Evolutionary conservation across 2,797 vertebrate species (phyloP), one percentile per base, ranked within the genome.

Genomic region (Chrysocyon brachyurus): DNA sequence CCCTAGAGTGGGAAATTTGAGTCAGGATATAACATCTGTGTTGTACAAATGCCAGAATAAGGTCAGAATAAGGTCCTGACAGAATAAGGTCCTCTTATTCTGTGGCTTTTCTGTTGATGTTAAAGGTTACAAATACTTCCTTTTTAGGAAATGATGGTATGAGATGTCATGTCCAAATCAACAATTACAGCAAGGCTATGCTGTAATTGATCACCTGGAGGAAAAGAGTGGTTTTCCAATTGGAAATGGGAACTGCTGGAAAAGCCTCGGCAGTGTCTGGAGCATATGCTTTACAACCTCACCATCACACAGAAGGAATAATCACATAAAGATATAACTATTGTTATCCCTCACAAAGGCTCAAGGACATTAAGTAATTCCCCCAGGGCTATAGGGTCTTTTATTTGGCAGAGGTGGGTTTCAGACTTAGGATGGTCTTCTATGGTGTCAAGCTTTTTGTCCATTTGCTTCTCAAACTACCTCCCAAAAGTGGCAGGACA

Each of bases 1-100:
- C 14, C 4, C 24, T 15, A 26, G 22, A 17, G 5, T 56, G 17
- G n/a, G 15, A 11, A 59, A 63, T 52, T 40, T 63, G 21, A 6
- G n/a, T 73, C 7, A 54, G 5, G 31, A 52, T 54, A 2, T 36
- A 52, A 56, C 36, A 68, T 57, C 17, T 0, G 0, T 68, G 17
- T 56, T 33, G 12, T 1, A 79, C 31, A 59, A 63, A 68, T 17
- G 3, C 12, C 12, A 59, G 36, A 36, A 36, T 36, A 36, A 36
- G 36, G 36, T 36, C 36, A 36, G 36, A 36, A 36, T 36, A 36
- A 36, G 36, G 36, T 36, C 36, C 6, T 36, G 31, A 22, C 17
- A 5, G 40, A 46, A 46, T 46, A 46, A 46, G 40, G 40, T 46
- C 40, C 40, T 46, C 7, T 46, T 40, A 31, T 21, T 70, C 4